phyloP scores from a whole-genome alignment of 2,797 vertebrate species.

The Myripristis jacobus region DNA sequence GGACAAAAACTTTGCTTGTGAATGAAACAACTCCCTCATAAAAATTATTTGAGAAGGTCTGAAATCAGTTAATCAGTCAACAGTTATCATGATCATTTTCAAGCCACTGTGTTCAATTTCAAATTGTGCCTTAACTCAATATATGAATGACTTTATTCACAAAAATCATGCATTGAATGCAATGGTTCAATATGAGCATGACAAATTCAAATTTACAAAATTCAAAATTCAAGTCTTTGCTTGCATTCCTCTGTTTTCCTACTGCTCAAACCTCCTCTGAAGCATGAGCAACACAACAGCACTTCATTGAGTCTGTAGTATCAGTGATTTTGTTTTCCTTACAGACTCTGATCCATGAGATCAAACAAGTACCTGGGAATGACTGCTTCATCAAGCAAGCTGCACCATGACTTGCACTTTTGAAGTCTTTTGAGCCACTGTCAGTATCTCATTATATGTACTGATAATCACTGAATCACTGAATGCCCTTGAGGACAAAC shows the following conservation, averaged over 20 bases:
- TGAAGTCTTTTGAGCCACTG: not conserved
- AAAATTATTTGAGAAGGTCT: too few relatives aligned
- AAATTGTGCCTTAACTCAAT: too few relatives aligned
- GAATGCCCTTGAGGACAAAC: not conserved
- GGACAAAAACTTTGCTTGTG: not conserved
- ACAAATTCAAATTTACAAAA: too few relatives aligned
- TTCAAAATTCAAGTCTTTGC: too few relatives aligned
- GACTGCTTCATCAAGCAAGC: not conserved
- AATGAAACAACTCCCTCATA: conserved; percentile 30
- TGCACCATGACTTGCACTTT: not conserved
- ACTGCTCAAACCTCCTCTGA: not conserved
- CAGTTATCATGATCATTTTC: too few relatives aligned
- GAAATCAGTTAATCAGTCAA: too few relatives aligned
- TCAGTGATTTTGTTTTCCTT: not conserved
- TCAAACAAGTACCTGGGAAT: not conserved
- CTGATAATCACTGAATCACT: not conserved
- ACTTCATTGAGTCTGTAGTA: not conserved
- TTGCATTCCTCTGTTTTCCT: too few relatives aligned
- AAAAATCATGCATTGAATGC: too few relatives aligned
- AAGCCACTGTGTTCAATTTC: too few relatives aligned
- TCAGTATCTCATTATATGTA: not conserved
- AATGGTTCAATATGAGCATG: too few relatives aligned
- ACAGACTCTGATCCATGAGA: not conserved
- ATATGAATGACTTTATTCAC: too few relatives aligned
- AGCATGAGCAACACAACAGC: not conserved